Percentiles rank a stretch among this genome's conserved stretches.
These are phyloP conservation scores for Wiebesia pumilae DNA, from an alignment of 1,140 invertebrate genomes.

Conservation along the genomic window DNA sequence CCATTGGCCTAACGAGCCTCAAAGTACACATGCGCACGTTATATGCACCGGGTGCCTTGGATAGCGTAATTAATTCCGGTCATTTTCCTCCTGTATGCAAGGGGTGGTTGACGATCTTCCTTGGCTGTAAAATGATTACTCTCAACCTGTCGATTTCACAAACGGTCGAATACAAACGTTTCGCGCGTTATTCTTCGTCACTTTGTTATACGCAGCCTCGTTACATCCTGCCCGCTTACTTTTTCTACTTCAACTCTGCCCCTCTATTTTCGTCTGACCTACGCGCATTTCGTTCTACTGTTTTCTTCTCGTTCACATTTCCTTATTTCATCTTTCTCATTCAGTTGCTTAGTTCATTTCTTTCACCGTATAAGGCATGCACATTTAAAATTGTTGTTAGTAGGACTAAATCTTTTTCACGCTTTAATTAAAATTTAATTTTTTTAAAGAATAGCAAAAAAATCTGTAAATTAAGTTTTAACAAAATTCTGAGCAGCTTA, in stretches of 20 bases:
- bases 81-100: no score
- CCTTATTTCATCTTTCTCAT: background rate
- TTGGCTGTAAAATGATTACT: background rate
- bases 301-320: background rate
- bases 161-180: background rate
- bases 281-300: background rate
- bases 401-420: no score
- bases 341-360: background rate
- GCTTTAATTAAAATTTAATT: no score
- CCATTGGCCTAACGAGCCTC: background rate
- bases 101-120: no score
- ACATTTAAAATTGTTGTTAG: no score
- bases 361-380: no score
- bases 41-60: background rate
- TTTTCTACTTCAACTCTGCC: background rate
- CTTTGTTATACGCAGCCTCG: background rate
- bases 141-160: background rate
- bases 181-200: background rate
- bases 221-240: background rate
- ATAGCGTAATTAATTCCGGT: background rate
- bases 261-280: slow-evolving; percentile 4
- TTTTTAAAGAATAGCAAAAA: no score
- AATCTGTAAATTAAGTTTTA: no score
- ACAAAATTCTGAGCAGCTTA: no score
- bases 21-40: background rate